These are phyloP conservation scores for Cyaniris semiargus DNA, from an alignment of 2,888 invertebrate genomes.

Conservation along the genomic window DNA sequence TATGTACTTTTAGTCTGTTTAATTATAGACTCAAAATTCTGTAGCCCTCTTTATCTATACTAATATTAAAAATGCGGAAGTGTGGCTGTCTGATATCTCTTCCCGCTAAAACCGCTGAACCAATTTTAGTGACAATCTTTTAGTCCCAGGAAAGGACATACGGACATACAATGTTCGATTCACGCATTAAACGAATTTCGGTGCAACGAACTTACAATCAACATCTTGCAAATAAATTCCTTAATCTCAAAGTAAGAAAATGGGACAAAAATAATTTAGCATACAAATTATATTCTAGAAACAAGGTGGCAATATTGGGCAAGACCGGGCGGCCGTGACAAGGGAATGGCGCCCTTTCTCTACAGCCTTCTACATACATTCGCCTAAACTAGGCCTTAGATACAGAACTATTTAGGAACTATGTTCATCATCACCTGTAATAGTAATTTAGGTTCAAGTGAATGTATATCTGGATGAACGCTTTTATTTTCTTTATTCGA, in stretches of 20 bases:
- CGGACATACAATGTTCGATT: not conserved
- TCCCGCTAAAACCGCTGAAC: too few species aligned
- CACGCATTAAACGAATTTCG: not conserved
- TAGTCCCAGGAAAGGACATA: too few species aligned
- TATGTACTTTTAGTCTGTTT: too few species aligned
- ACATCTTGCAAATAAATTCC: not conserved
- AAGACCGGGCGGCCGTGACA: constrained; percentile 51
- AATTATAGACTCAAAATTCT: too few species aligned
- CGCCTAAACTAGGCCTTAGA: constrained; percentile 29
- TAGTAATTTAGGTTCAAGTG: too few species aligned
- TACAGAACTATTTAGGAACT: not conserved
- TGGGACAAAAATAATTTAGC: constrained; percentile 10
- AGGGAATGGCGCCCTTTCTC: constrained; percentile 36
- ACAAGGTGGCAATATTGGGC: constrained; percentile 42
- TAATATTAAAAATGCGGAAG: too few species aligned
- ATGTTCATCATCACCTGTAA: not conserved
- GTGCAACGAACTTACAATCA: not conserved
- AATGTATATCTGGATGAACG: too few species aligned
- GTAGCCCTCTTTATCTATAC: too few species aligned
- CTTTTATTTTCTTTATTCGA: too few species aligned
- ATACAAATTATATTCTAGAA: constrained; percentile 10
- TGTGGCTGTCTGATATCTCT: too few species aligned
- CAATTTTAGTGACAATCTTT: too few species aligned
- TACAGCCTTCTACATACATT: constrained; percentile 24
- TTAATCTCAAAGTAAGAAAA: not conserved